Percentiles rank a stretch among this genome's conserved stretches.
Evolutionary conservation across 2,113 vertebrate species (phyloP).

Genomic region (Chionomys nivalis): DNA sequence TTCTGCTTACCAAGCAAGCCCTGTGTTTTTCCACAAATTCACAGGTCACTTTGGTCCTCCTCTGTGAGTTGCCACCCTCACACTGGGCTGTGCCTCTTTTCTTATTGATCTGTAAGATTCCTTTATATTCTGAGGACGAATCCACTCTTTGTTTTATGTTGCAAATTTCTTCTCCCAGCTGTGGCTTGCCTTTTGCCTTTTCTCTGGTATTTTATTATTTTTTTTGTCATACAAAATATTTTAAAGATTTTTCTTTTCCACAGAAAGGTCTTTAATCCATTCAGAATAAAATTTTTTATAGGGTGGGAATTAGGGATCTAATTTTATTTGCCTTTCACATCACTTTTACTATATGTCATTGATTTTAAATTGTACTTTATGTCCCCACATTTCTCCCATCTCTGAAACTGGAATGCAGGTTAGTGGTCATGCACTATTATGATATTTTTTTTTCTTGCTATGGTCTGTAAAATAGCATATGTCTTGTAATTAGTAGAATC

Average conservation of each 20-base stretch:
- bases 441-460: neutral
- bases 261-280: slow-evolving; percentile 49
- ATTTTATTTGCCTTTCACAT: slow-evolving; percentile 31
- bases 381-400: neutral
- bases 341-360: slow-evolving; percentile 3
- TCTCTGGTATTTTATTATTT: slow-evolving; percentile 51
- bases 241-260: slow-evolving; percentile 67
- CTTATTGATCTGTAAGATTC: slow-evolving; percentile 66
- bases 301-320: slow-evolving; percentile 7
- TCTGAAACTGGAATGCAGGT: neutral
- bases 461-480: neutral
- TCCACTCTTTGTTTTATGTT: slow-evolving; percentile 52
- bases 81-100: slow-evolving; percentile 41
- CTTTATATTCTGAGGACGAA: slow-evolving; percentile 66
- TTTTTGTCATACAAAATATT: slow-evolving; percentile 63
- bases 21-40: neutral
- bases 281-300: slow-evolving; percentile 56
- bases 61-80: slow-evolving; percentile 36
- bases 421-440: neutral
- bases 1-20: slow-evolving; percentile 50
- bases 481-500: neutral
- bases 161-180: slow-evolving; percentile 61
- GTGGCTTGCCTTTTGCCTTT: slow-evolving; percentile 62
- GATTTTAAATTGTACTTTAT: slow-evolving; percentile 35
- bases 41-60: neutral